Base-by-base conservation (phyloP, 2,888 invertebrate species). In the Kryphioiulus occultus region DNA sequence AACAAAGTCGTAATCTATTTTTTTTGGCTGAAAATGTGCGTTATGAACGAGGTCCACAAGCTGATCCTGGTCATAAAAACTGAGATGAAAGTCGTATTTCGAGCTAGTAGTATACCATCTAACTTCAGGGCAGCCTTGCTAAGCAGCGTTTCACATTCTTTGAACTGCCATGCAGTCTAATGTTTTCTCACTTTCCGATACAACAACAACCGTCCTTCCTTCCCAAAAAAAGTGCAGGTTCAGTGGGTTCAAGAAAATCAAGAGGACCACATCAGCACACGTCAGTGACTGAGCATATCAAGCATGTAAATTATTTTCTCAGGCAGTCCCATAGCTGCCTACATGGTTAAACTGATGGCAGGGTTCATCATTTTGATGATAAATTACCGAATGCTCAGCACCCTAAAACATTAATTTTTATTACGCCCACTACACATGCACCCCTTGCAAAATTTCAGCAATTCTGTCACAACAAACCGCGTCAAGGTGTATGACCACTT, bases 281-380 rank as follows among this genome's bases (percentile, higher is more conserved):
- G 59, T 59, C 59, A 59, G 59, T 59, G 59, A 59, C 59, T 59
- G 59, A 59, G 59, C n/a, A 59, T 59, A 2, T 59, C 59, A 59
- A 9, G 59, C 59, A 59, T n/a, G 59, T n/a, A n/a, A 59, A 15
- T 9, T 59, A 59, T 59, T 19, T 59, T 15, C 3, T 59, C 59
- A 59, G 59, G 59, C n/a, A 59, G 2, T 59, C n/a, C n/a, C 19
- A 59, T 0, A n/a, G 59, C 3, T 59, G 22, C n/a, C 2, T n/a
- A 47, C 47, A 47, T 17, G 1, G 47, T 19, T 5, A 22, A 59
- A 2, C 59, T 15, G 22, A 17, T 47, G 47, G 47, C 47, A 15
- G n/a, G 2, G n/a, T n/a, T 19, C 59, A n/a, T 22, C 47, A 2
- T 47, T 9, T 17, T 47, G 47, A 4, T n/a, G n/a, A 59, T 59